phyloP scores from a whole-genome alignment of 1,140 invertebrate species.

The Drosophila hydei region DNA sequence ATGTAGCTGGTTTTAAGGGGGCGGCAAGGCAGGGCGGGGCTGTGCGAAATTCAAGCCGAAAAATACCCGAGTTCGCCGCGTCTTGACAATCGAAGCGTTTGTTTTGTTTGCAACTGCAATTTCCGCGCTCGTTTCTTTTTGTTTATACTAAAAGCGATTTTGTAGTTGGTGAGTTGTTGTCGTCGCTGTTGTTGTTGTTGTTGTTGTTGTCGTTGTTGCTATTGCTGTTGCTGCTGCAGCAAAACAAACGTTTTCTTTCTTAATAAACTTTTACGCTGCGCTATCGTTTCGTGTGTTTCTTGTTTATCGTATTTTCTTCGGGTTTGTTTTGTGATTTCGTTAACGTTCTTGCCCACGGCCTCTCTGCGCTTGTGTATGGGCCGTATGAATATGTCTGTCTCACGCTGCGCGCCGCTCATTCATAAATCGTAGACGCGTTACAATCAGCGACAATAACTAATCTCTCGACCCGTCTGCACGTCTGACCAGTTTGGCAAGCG shows the following conservation, averaged over 20 bases:
- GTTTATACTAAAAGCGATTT: conserved; percentile 35
- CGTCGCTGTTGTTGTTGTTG: conserved; percentile 38
- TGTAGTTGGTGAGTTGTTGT: conserved; percentile 30
- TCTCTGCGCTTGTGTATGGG: conserved; percentile 15
- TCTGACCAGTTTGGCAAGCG: conserved; percentile 47
- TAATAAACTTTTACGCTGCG: conserved; percentile 59
- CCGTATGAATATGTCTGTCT: conserved; percentile 34
- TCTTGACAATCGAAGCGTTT: conserved; percentile 72
- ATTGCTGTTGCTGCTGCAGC: conserved; percentile 43
- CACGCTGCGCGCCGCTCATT: conserved; percentile 58
- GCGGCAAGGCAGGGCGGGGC: not conserved
- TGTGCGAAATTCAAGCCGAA: conserved; percentile 60
- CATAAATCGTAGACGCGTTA: conserved; percentile 57
- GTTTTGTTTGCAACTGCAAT: conserved; percentile 72
- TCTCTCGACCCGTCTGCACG: conserved; percentile 39
- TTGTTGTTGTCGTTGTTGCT: conserved; percentile 37
- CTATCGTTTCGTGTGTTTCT: conserved; percentile 45
- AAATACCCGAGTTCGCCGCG: conserved; percentile 35
- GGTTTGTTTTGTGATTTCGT: conserved; percentile 66
- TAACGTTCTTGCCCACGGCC: conserved; percentile 55
- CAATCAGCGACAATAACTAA: conserved; percentile 39
- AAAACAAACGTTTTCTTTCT: conserved; percentile 80
- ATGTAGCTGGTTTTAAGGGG: not conserved
- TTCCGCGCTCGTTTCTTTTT: conserved; percentile 60
- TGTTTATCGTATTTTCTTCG: conserved; percentile 63